A percentile compares a stretch with the other conserved stretches of the same genome.
phyloP scores from a whole-genome alignment of 2,888 invertebrate species.

The Patella pellucida region DNA sequence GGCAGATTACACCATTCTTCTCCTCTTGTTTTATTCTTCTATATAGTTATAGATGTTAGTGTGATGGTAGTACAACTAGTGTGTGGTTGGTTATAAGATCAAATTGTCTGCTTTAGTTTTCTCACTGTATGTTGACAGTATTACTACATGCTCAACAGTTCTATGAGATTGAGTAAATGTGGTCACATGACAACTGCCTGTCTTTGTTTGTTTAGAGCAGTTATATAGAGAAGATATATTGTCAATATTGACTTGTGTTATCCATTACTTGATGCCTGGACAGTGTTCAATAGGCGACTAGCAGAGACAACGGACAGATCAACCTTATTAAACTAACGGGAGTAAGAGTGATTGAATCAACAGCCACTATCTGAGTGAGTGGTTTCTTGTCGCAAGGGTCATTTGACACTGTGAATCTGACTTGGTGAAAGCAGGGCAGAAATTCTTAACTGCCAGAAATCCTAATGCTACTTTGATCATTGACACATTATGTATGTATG shows the following conservation, averaged over 20 bases:
- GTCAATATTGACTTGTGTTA: conserved; percentile 9
- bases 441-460: not conserved
- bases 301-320: not conserved
- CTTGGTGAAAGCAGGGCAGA: conserved; percentile 7
- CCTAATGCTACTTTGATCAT: conserved; percentile 8
- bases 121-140: too few species aligned
- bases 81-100: too few species aligned
- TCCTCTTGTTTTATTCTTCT: not conserved
- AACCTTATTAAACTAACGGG: not conserved
- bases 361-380: conserved; percentile 2
- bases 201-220: conserved; percentile 10
- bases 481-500: conserved; percentile 45
- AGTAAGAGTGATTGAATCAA: conserved; percentile 8
- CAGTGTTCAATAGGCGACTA: not conserved
- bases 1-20: not conserved
- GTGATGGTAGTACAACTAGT: too few species aligned
- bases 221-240: conserved; percentile 12
- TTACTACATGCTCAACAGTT: too few species aligned
- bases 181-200: conserved; percentile 6
- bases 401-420: conserved; percentile 10
- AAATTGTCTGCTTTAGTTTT: too few species aligned
- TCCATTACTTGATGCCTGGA: conserved; percentile 7
- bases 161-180: too few species aligned
- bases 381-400: conserved; percentile 9
- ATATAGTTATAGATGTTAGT: too few species aligned